Evolutionary conservation across 2,113 vertebrate genomes (phyloP), one percentile per base, ranked within the genome.

Genomic region (Sylvilagus bachmani): DNA sequence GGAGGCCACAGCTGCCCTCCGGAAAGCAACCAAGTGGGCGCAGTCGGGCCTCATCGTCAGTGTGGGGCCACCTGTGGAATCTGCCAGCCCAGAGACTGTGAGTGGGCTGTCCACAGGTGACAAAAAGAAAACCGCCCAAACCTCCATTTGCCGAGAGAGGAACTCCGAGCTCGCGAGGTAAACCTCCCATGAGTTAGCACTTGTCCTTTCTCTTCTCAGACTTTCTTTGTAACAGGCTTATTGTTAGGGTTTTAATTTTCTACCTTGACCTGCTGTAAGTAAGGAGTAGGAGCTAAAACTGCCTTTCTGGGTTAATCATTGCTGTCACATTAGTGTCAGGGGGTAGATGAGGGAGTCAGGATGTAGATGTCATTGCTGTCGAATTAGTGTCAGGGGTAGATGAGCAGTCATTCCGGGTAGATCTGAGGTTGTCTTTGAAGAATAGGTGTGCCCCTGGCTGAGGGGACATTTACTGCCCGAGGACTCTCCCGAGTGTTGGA

Each of bases 31-130:
- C 86, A 99, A 99, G 78, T 99, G 99, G 99, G 99, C 99, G 10
- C 99, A 99, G 80, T 99, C 99, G 21, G 99, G 99, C 71, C 99
- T 99, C 21, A 99, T 99, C 8, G 99, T 99, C 95, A 99, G 99
- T 3, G 98, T 99, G 4, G 99, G 99, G 21, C 99, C 99, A 0
- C 99, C 99, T 0, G 97, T 99, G 49, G 99, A 99, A 95, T 98
- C 98, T 0, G 49, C 98, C 79, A 98, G 92, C 86, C 99, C 99
- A 29, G 99, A 99, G 97, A 96, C 97, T 10, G 98, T 98, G 27
- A 99, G 99, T 6, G 99, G 99, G 5, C 94, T 99, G 91, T 99
- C 99, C 51, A 99, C 98, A 0, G 99, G 99, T 1, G 99, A 99
- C 98, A 99, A 99, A 95, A 99, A 99, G 98, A 99, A 99, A 98